Evolutionary conservation across 2,797 vertebrate genomes (phyloP), one percentile per base, ranked within the genome.

Genomic region (Sebastes oblongus): DNA sequence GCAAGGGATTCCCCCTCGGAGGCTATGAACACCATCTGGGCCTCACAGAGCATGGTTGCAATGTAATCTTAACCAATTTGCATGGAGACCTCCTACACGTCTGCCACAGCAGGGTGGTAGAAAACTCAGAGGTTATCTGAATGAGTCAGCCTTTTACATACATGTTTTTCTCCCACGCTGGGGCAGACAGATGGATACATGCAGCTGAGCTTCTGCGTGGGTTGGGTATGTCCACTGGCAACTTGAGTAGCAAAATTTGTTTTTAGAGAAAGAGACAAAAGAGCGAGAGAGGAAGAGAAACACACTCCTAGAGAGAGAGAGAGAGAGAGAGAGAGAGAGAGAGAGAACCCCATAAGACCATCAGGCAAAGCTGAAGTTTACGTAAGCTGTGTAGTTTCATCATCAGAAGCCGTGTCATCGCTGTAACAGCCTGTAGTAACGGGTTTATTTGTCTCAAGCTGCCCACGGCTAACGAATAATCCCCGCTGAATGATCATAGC

Each of bases 121-220:
- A 88, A 76, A 83, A 77, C 65, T 72, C 50, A 64, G 74, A 83
- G 67, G 82, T 90, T 86, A 82, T 88, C 42, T 12, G 14, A 65
- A 85, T 92, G 86, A 93, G 72, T 91, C 84, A 92, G 56, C 58
- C 59, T 82, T 89, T 79, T 75, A 86, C 84, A 88, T 86, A 67
- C 79, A 86, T 82, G 85, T 85, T 39, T 71, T 62, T 72, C 56
- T 78, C 82, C 79, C 79, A 83, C 75, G 4, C 68, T 76, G 69
- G 22, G 32, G 65, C 58, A 22, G 66, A 84, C 86, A 87, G 75
- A 85, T 77, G 72, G 80, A 89, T 66, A 69, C 78, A 72, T 62
- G 74, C 61, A 75, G 86, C 71, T 74, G 73, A 90, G 67, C 27
- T 22, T 32, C 52, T 70, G 82, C 46, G 78, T 82, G 85, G 82